phyloP scores from a whole-genome alignment of 2,888 invertebrate genomes.

The Callosobruchus maculatus region DNA sequence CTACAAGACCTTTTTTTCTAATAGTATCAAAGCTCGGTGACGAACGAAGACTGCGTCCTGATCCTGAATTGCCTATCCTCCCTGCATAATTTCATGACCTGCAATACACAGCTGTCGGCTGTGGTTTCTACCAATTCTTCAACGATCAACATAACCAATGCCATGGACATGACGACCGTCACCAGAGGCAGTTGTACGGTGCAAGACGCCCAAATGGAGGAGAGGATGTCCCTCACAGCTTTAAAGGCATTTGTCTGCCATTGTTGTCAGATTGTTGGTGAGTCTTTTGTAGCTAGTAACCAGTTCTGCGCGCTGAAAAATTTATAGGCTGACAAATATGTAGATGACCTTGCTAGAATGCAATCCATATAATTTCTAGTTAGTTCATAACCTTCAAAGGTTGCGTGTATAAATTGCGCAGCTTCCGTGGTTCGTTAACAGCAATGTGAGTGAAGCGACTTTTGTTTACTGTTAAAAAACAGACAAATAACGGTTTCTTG shows the following conservation, averaged over 20 bases:
- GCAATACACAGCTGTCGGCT: constrained; percentile 55
- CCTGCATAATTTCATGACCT: constrained; percentile 69
- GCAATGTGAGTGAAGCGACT: too few species aligned
- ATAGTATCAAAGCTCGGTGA: constrained; percentile 66
- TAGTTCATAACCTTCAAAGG: too few species aligned
- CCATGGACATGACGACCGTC: constrained; percentile 23
- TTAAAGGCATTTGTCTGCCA: constrained; percentile 63
- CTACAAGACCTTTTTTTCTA: neutral
- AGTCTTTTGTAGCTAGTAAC: neutral
- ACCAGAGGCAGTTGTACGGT: constrained; percentile 34
- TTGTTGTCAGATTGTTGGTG: constrained; percentile 76
- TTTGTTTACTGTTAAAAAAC: too few species aligned
- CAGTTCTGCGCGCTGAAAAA: too few species aligned
- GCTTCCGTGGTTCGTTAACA: too few species aligned
- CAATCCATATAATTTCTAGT: too few species aligned
- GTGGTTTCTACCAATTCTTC: neutral
- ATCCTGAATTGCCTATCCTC: constrained; percentile 73
- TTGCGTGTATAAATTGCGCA: too few species aligned
- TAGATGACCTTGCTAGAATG: too few species aligned
- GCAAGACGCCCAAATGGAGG: constrained; percentile 58
- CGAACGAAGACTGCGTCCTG: constrained; percentile 67
- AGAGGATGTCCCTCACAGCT: constrained; percentile 74
- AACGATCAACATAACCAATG: constrained; percentile 20
- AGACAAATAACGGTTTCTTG: too few species aligned
- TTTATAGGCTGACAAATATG: too few species aligned